A percentile compares a stretch with the other conserved stretches of the same genome.
These are phyloP conservation scores for Aphelenchoides bicaudatus DNA, from an alignment of 2,888 invertebrate genomes.

Conservation along the genomic window DNA sequence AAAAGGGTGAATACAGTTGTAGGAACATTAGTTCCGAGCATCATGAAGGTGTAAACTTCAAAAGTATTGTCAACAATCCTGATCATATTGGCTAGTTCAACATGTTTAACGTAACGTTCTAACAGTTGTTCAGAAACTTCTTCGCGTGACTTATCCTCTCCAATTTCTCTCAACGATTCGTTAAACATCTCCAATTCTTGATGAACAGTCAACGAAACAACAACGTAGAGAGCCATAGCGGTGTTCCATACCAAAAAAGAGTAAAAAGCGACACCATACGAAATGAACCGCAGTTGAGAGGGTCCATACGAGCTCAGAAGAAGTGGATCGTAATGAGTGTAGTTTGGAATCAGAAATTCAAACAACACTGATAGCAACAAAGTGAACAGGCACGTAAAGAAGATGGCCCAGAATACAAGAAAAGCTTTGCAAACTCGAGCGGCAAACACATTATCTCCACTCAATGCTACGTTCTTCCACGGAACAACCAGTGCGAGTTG, in stretches of 20 bases:
- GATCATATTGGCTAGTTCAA: conserved; percentile 23
- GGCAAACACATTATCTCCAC: neutral
- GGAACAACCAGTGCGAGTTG: conserved; percentile 10
- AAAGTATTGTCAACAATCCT: conserved; percentile 25
- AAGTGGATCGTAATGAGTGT: conserved; percentile 8
- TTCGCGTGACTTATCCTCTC: conserved; percentile 18
- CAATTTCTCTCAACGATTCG: conserved; percentile 14
- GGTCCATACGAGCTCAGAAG: neutral
- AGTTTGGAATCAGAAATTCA: neutral
- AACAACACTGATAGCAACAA: neutral
- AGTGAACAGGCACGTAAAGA: conserved; percentile 3
- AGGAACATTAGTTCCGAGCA: conserved; percentile 27
- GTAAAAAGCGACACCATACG: conserved; percentile 15
- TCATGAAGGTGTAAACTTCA: conserved; percentile 23
- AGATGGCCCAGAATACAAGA: conserved; percentile 12
- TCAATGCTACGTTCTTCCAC: conserved; percentile 19
- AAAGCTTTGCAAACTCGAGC: conserved; percentile 18
- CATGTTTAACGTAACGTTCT: conserved; percentile 27
- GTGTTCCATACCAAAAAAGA: conserved; percentile 17
- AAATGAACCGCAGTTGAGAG: conserved; percentile 14
- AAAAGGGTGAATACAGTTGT: conserved; percentile 28
- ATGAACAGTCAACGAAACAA: neutral
- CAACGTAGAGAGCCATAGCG: conserved; percentile 14
- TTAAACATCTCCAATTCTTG: conserved; percentile 24
- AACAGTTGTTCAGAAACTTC: conserved; percentile 23